Conservation (phyloP, 1,140 invertebrate species). For the Drosophila neocordata region DNA sequence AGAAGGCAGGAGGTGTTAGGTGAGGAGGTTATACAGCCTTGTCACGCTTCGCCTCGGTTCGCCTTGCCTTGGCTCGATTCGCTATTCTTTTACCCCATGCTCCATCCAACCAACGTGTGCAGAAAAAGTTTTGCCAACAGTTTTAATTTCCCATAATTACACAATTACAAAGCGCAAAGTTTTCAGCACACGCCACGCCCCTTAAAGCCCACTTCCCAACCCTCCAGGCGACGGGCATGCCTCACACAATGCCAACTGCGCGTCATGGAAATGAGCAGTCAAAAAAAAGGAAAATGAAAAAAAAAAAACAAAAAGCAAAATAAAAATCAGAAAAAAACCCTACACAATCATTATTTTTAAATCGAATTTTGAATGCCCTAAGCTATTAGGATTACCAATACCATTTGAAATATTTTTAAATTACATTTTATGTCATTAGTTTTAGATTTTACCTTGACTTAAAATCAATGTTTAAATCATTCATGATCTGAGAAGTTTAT, state of each 20-base stretch:
- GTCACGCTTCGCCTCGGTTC: conserved; percentile 6
- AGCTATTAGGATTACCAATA: no score
- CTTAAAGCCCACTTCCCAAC: not conserved
- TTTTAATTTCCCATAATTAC: conserved; percentile 82
- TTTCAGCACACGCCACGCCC: conserved; percentile 77
- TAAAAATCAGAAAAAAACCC: not conserved
- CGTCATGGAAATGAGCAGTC: conserved; percentile 79
- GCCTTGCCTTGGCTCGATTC: conserved; percentile 16
- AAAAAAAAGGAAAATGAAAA: conserved; percentile 7
- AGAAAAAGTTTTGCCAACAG: conserved; percentile 78
- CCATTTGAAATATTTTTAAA: no score
- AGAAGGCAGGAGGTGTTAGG: not conserved
- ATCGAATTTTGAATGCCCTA: conserved; percentile 3
- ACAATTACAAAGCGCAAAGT: conserved; percentile 81
- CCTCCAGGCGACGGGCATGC: conserved; percentile 29
- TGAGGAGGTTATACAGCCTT: not conserved
- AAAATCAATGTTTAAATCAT: no score
- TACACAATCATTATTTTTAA: conserved; percentile 27
- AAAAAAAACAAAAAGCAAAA: conserved; percentile 5
- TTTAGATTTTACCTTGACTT: no score
- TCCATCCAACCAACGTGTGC: conserved; percentile 67
- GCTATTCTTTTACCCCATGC: conserved; percentile 18
- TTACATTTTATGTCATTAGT: no score
- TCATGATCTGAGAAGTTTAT: no score
- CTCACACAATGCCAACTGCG: conserved; percentile 72